These are phyloP conservation scores for Aplocera efformata DNA, from an alignment of 2,888 invertebrate species.

Conservation along the genomic window DNA sequence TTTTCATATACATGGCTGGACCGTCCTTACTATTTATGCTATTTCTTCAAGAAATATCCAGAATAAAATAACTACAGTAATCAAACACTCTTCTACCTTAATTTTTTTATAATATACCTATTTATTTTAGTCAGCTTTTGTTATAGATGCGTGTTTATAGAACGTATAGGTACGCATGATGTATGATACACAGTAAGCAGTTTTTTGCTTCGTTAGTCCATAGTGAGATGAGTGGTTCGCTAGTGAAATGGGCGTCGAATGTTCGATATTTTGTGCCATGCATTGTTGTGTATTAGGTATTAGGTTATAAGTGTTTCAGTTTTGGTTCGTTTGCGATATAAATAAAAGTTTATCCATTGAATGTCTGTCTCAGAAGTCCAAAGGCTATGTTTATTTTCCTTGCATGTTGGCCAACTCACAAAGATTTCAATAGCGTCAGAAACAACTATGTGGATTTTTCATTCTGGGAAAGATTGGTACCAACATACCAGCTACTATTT, in stretches of 20 bases:
- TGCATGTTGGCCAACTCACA: too few relatives aligned
- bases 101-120: slow-evolving; percentile 3
- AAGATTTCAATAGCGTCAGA: too few relatives aligned
- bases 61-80: slow-evolving; percentile 13
- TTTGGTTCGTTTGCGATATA: slow-evolving; percentile 30
- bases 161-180: slow-evolving; percentile 61
- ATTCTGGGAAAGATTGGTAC: too few relatives aligned
- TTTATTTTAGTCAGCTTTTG: slow-evolving; percentile 47
- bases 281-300: slow-evolving; percentile 43
- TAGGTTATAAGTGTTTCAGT: slow-evolving; percentile 26
- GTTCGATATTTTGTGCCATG: slow-evolving; percentile 57
- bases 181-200: slow-evolving; percentile 51
- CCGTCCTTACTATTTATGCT: slow-evolving; percentile 29
- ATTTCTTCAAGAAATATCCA: slow-evolving; percentile 1
- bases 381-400: too few relatives aligned
- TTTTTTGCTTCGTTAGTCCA: slow-evolving; percentile 53
- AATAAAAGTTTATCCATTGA: neutral
- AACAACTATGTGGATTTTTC: too few relatives aligned
- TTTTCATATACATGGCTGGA: slow-evolving; percentile 39
- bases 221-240: slow-evolving; percentile 45
- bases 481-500: too few relatives aligned
- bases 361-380: too few relatives aligned
- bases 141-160: slow-evolving; percentile 51
- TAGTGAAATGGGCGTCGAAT: slow-evolving; percentile 37
- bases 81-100: slow-evolving; percentile 6